Evolutionary conservation across 2,113 vertebrate species (phyloP).

Genomic region (Myrmecophaga tridactyla): DNA sequence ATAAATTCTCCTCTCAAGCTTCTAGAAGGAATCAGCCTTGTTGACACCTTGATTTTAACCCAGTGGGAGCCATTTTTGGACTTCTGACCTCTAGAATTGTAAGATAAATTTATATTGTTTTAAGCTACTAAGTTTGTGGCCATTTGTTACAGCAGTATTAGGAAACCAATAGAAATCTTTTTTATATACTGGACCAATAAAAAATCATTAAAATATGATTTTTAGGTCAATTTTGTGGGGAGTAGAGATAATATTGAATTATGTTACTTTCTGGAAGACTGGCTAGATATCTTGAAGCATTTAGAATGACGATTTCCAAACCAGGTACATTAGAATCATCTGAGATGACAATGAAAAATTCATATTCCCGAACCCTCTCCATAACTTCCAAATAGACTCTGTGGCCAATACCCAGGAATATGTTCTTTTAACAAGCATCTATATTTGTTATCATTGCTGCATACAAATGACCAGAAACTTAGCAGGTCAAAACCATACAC

Average conservation of each 20-base stretch:
- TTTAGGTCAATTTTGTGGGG: not conserved
- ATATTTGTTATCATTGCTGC: not conserved
- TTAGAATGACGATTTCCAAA: not conserved
- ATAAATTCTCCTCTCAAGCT: not conserved
- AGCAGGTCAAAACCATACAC: not conserved
- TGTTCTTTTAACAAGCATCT: not conserved
- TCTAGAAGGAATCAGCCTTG: not conserved
- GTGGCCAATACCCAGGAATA: not conserved
- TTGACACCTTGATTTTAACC: not conserved
- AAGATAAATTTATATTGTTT: not conserved
- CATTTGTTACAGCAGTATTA: not conserved
- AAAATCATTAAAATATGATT: constrained; percentile 23
- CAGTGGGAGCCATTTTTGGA: not conserved
- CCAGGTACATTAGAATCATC: not conserved
- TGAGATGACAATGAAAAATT: not conserved
- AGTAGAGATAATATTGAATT: constrained; percentile 25
- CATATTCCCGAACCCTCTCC: not conserved
- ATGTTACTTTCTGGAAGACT: not conserved
- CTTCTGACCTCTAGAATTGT: not conserved
- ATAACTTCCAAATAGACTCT: not conserved
- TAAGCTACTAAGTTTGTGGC: not conserved
- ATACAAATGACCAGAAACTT: constrained; percentile 9
- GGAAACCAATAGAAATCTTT: constrained; percentile 4
- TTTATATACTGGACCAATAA: not conserved
- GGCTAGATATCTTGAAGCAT: not conserved